Evolutionary conservation across 2,888 invertebrate genomes (phyloP).

Genomic region (Euplexia lucipara): DNA sequence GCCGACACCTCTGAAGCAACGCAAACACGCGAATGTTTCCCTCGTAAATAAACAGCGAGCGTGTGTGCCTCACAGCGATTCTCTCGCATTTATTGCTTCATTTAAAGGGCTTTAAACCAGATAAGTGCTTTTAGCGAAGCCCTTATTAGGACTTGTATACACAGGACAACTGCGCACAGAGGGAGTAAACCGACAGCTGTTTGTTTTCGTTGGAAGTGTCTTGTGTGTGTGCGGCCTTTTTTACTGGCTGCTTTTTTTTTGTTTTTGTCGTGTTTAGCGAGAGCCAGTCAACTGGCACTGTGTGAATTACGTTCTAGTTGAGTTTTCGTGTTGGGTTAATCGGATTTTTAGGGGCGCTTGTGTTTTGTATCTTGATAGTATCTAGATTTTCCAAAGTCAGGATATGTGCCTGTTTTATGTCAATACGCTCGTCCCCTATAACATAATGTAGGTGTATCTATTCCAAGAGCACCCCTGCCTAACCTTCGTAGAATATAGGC

Average conservation of each 20-base stretch:
- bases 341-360: slow-evolving; percentile 2
- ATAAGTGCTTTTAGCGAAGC: slow-evolving; percentile 80
- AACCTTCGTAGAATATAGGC: no score
- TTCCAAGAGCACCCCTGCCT: no score
- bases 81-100: slow-evolving; percentile 83
- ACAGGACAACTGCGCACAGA: slow-evolving; percentile 63
- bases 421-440: no score
- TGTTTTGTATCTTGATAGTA: slow-evolving; percentile 1
- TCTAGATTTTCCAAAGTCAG: no score
- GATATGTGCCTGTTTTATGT: no score
- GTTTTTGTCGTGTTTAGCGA: slow-evolving; percentile 27
- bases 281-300: slow-evolving; percentile 50
- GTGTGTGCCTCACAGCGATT: slow-evolving; percentile 66
- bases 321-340: slow-evolving; percentile 3
- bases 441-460: no score
- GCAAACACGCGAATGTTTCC: slow-evolving; percentile 52
- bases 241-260: slow-evolving; percentile 38
- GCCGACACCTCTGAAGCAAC: slow-evolving; percentile 51
- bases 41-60: slow-evolving; percentile 67
- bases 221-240: slow-evolving; percentile 46
- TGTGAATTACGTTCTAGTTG: slow-evolving; percentile 43
- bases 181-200: slow-evolving; percentile 54
- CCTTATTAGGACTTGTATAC: slow-evolving; percentile 78
- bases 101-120: slow-evolving; percentile 84
- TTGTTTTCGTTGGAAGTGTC: slow-evolving; percentile 57